These are phyloP conservation scores for Dendrocopos noguchii DNA, from an alignment of 2,113 vertebrate genomes.

Conservation along the genomic window DNA sequence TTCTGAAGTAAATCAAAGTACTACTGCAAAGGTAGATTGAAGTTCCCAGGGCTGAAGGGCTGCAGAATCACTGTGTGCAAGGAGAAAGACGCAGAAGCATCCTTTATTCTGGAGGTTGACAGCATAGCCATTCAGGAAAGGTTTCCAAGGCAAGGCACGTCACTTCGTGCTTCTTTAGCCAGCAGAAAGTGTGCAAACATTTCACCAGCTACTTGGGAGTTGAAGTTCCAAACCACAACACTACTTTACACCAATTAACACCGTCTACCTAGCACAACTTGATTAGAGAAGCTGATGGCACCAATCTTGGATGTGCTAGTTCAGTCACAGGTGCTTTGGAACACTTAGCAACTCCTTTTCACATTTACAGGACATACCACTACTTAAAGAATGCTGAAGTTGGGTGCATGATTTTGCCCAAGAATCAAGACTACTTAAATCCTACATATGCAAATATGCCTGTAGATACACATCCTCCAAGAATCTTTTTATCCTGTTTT, in stretches of 20 bases:
- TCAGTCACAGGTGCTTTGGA: background rate
- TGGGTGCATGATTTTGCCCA: too few species aligned
- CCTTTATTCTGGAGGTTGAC: background rate
- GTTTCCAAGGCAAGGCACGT: background rate
- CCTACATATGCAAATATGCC: background rate
- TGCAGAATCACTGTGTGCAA: background rate
- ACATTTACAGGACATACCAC: background rate
- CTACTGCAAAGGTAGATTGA: background rate
- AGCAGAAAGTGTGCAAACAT: accelerated
- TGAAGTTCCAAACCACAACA: background rate
- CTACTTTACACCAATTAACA: background rate
- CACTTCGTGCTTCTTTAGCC: background rate
- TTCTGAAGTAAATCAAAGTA: background rate
- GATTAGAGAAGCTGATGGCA: background rate
- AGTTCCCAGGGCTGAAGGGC: background rate
- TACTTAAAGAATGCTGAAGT: background rate
- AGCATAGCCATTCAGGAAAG: background rate
- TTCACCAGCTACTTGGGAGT: accelerated
- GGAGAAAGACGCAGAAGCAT: background rate
- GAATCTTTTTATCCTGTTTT: background rate
- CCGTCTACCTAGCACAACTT: background rate
- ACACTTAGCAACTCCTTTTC: background rate
- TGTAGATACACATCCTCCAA: background rate
- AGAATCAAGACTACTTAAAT: background rate
- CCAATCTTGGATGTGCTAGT: background rate